These are phyloP conservation scores for Takifugu bimaculatus DNA, from an alignment of 2,113 vertebrate species.

Conservation along the genomic window DNA sequence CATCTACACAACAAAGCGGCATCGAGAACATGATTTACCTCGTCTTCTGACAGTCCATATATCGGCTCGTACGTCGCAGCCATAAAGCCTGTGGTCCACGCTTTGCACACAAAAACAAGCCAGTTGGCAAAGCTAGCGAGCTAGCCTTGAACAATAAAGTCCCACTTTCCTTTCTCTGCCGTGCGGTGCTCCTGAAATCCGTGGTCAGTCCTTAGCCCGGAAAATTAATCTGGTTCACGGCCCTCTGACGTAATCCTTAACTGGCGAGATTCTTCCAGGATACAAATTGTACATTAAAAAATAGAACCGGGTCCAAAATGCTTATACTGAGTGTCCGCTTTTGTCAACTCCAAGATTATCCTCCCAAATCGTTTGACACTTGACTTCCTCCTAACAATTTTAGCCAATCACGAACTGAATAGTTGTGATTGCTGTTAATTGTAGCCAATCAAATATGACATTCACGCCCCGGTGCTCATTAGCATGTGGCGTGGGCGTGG, in stretches of 20 bases:
- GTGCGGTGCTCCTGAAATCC: conserved; percentile 43
- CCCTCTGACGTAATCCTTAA: conserved; percentile 22
- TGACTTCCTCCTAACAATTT: conserved; percentile 62
- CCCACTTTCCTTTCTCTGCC: conserved; percentile 57
- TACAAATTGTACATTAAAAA: conserved; percentile 10
- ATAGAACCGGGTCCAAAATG: conserved; percentile 13
- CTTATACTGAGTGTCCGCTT: conserved; percentile 41
- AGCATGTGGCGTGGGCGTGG: conserved; percentile 38
- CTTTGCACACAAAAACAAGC: conserved; percentile 57
- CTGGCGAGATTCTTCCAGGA: conserved; percentile 21
- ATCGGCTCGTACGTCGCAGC: conserved; percentile 77
- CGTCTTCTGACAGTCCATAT: conserved; percentile 80
- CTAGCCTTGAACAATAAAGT: conserved; percentile 78
- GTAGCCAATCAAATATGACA: conserved; percentile 51
- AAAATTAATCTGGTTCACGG: neutral
- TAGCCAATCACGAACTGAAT: conserved; percentile 45
- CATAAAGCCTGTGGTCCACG: conserved; percentile 70
- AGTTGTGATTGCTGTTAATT: conserved; percentile 35
- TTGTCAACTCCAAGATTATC: conserved; percentile 60
- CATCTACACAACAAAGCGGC: neutral
- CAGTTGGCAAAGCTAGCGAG: conserved; percentile 59
- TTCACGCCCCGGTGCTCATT: conserved; percentile 32
- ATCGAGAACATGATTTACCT: conserved; percentile 60
- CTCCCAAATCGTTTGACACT: conserved; percentile 58
- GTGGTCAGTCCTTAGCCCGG: conserved; percentile 31